A percentile compares a stretch with the other conserved stretches of the same genome.
Evolutionary conservation across 2,888 invertebrate genomes (phyloP).

Genomic region (Drosophila subquinaria): DNA sequence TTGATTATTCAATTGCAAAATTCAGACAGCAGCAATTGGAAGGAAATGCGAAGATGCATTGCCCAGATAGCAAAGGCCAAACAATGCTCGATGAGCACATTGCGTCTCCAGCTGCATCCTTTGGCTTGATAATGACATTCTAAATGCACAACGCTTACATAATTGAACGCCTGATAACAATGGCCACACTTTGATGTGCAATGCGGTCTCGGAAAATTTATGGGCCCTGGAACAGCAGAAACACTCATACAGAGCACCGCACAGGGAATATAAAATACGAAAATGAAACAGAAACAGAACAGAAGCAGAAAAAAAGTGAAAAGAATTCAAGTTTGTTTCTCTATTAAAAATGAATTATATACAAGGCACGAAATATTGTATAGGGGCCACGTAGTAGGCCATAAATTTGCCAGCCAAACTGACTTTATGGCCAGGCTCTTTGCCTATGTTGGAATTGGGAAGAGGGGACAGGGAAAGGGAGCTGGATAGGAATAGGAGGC

Average conservation of each 20-base stretch:
- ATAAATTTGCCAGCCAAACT: conserved; percentile 75
- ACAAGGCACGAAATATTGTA: conserved; percentile 63
- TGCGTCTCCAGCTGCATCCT: conserved; percentile 37
- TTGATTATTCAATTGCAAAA: conserved; percentile 79
- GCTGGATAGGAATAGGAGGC: conserved; percentile 29
- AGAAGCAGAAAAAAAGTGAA: not conserved
- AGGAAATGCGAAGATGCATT: conserved; percentile 70
- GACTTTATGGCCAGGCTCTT: conserved; percentile 67
- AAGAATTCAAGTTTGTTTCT: conserved; percentile 65
- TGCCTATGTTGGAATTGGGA: conserved; percentile 18
- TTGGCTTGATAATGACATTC: conserved; percentile 65
- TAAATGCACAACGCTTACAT: conserved; percentile 69
- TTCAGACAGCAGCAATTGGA: conserved; percentile 65
- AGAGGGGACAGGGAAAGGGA: no score
- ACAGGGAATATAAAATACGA: conserved; percentile 5
- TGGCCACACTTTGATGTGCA: conserved; percentile 44
- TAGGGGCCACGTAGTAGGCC: conserved; percentile 69
- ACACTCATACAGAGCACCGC: not conserved
- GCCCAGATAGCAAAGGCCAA: conserved; percentile 55
- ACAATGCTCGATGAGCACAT: conserved; percentile 17
- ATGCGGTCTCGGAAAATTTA: conserved; percentile 46
- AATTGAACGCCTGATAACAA: conserved; percentile 67
- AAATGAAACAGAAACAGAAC: conserved; percentile 1
- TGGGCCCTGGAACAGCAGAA: conserved; percentile 33
- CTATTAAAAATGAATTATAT: conserved; percentile 79